Evolutionary conservation across 2,888 invertebrate genomes (phyloP).

Genomic region (Chrysodeixis includens): DNA sequence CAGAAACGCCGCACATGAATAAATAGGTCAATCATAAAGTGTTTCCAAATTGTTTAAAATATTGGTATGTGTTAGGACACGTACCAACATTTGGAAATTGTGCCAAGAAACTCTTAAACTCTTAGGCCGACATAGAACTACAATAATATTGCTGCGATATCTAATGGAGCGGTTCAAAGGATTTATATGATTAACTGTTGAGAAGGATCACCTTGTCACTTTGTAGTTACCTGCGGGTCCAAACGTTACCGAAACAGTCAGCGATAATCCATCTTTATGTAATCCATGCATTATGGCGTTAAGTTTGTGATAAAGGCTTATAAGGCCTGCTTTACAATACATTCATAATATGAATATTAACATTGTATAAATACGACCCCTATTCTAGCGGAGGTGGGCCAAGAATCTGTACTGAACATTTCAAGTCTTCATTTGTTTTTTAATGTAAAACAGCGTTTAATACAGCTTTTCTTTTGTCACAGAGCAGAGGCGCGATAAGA

Average conservation of each 20-base stretch:
- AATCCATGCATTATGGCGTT: not conserved
- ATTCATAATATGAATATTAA: conserved; percentile 20
- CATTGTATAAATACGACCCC: too few relatives aligned
- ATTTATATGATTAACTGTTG: not conserved
- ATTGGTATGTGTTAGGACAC: too few relatives aligned
- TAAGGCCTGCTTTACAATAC: conserved; percentile 8
- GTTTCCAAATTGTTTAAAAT: too few relatives aligned
- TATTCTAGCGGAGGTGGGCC: too few relatives aligned
- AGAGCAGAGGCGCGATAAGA: conserved; percentile 30
- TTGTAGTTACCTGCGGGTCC: not conserved
- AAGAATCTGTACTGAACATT: conserved; percentile 16
- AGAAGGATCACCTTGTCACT: conserved; percentile 3
- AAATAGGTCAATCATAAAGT: too few relatives aligned
- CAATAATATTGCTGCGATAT: not conserved
- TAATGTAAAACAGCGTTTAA: conserved; percentile 32
- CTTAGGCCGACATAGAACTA: not conserved
- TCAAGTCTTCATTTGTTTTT: conserved; percentile 26
- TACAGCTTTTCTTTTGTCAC: conserved; percentile 20
- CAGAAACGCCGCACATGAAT: too few relatives aligned
- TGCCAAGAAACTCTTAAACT: not conserved
- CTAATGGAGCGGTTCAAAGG: not conserved
- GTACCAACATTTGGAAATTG: not conserved
- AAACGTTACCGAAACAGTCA: not conserved
- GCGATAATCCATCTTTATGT: not conserved
- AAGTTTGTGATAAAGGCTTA: not conserved